Percentiles rank a stretch among this genome's conserved stretches.
These are phyloP conservation scores for Melieria picta DNA, from an alignment of 2,888 invertebrate genomes.

Conservation along the genomic window DNA sequence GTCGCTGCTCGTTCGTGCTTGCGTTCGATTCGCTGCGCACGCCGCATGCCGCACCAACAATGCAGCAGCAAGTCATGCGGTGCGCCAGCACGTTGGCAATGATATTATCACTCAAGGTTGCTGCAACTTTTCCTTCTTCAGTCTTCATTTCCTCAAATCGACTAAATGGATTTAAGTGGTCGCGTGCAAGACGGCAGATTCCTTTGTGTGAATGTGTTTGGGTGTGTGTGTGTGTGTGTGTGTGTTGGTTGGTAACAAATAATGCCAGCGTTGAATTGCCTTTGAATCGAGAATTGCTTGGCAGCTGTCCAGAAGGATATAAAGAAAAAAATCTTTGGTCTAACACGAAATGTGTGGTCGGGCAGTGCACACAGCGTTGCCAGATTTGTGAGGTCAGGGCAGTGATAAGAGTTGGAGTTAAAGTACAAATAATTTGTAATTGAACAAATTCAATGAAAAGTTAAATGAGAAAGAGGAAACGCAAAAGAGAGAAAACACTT, in stretches of 20 bases:
- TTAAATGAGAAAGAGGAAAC: too few species aligned
- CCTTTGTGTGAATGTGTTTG: not conserved
- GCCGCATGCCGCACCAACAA: not conserved
- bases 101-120: slow-evolving; percentile 32
- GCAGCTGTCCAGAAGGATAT: too few species aligned
- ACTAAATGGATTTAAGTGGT: slow-evolving; percentile 33
- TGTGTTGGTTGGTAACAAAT: slow-evolving; percentile 7
- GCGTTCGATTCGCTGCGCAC: slow-evolving; percentile 15
- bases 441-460: too few species aligned
- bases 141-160: slow-evolving; percentile 20
- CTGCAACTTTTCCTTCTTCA: slow-evolving; percentile 12
- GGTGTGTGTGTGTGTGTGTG: not conserved
- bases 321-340: too few species aligned
- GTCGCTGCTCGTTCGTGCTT: slow-evolving; percentile 19
- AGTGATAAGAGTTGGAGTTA: too few species aligned
- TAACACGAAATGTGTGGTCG: too few species aligned
- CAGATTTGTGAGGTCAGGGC: too few species aligned
- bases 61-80: slow-evolving; percentile 13
- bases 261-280: not conserved
- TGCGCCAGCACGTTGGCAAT: slow-evolving; percentile 10
- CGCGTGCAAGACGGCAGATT: slow-evolving; percentile 28
- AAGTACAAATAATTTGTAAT: too few species aligned
- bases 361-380: too few species aligned
- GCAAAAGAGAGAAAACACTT: too few species aligned
- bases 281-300: too few species aligned